Percentiles rank a stretch among this genome's conserved stretches.
These are phyloP conservation scores for Ichneumon xanthorius DNA, from an alignment of 2,888 invertebrate genomes.

Conservation along the genomic window DNA sequence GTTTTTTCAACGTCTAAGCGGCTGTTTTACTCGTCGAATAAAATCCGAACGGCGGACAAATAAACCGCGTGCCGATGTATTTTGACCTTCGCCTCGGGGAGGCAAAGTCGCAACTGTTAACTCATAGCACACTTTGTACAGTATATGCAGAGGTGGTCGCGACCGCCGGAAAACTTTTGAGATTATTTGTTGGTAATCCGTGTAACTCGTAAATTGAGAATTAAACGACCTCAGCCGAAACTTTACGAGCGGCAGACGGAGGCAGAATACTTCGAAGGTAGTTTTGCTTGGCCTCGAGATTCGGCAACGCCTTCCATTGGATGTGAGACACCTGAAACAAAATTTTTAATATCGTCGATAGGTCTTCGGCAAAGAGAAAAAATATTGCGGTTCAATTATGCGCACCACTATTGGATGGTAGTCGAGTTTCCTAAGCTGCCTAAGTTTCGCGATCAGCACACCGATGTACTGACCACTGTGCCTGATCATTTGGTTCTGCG, in stretches of 20 bases:
- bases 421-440: slow-evolving; percentile 87
- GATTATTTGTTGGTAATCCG: slow-evolving; percentile 34
- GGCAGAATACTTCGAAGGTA: slow-evolving; percentile 49
- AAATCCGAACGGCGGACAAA: neutral
- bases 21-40: slow-evolving; percentile 16
- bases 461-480: slow-evolving; percentile 83
- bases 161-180: slow-evolving; percentile 5
- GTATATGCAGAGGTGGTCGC: slow-evolving; percentile 30
- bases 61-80: slow-evolving; percentile 28
- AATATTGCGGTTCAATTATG: slow-evolving; percentile 24
- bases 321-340: slow-evolving; percentile 86
- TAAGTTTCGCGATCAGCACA: slow-evolving; percentile 87
- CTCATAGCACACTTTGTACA: slow-evolving; percentile 49
- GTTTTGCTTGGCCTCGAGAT: slow-evolving; percentile 80
- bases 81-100: neutral
- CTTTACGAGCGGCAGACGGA: neutral
- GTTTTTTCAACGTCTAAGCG: slow-evolving; percentile 80
- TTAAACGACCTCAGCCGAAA: slow-evolving; percentile 34
- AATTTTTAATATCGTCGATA: slow-evolving; percentile 56
- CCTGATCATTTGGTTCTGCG: slow-evolving; percentile 55
- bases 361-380: slow-evolving; percentile 16
- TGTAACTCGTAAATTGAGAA: slow-evolving; percentile 41
- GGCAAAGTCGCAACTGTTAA: neutral
- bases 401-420: slow-evolving; percentile 81
- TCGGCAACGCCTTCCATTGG: slow-evolving; percentile 84